A percentile compares a stretch with the other conserved stretches of the same genome.
These are phyloP conservation scores for Carassius gibelio DNA, from an alignment of 2,113 vertebrate genomes.

Conservation along the genomic window DNA sequence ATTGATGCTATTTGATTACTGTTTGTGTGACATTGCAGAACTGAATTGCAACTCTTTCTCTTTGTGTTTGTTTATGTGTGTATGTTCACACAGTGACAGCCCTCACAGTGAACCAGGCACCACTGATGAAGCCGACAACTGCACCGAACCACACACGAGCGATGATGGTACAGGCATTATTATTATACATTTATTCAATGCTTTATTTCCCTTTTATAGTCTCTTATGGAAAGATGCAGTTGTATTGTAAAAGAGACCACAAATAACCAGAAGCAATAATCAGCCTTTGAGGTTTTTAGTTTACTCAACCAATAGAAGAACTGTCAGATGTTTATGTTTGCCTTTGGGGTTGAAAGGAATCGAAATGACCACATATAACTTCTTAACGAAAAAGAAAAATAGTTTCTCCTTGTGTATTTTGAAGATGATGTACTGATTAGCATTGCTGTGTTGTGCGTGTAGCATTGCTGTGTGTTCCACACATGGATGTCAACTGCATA, in stretches of 20 bases:
- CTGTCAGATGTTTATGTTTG: not conserved
- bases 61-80: constrained; percentile 42
- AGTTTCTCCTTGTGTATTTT: constrained; percentile 51
- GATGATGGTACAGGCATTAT: constrained; percentile 85
- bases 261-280: not conserved
- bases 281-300: not conserved
- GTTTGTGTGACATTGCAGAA: not conserved
- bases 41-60: not conserved
- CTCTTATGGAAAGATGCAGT: not conserved
- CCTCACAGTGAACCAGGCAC: constrained; percentile 97
- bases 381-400: not conserved
- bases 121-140: constrained; percentile 93
- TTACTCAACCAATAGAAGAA: not conserved
- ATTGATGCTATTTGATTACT: not conserved
- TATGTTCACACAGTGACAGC: constrained; percentile 84
- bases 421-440: constrained; percentile 63
- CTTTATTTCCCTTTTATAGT: not conserved
- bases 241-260: not conserved
- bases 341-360: not conserved
- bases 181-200: not conserved
- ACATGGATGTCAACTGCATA: not conserved
- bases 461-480: constrained; percentile 61
- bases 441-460: constrained; percentile 63
- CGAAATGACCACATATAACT: not conserved
- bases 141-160: constrained; percentile 95